Evolutionary conservation across 2,113 vertebrate species (phyloP).

Genomic region (Osmerus eperlanus): DNA sequence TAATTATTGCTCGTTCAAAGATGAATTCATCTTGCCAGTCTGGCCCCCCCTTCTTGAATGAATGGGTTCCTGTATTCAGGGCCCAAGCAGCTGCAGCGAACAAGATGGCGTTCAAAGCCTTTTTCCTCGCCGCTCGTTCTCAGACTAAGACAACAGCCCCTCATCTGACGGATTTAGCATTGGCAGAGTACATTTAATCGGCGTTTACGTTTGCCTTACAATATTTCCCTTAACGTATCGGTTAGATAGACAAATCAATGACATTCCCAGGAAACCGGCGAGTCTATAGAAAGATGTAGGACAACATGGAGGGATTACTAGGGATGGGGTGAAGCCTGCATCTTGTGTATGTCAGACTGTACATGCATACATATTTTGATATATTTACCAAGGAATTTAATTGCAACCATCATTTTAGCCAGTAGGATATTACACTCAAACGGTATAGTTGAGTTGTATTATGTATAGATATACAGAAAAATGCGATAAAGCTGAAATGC

Average conservation of each 20-base stretch:
- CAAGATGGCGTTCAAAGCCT: conserved; percentile 81
- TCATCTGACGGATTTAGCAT: conserved; percentile 46
- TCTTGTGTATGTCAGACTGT: too few relatives aligned
- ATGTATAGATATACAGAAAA: too few relatives aligned
- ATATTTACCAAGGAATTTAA: too few relatives aligned
- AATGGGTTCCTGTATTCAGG: conserved; percentile 76
- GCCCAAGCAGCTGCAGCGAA: conserved; percentile 77
- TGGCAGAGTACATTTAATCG: conserved; percentile 28
- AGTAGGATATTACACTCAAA: too few relatives aligned
- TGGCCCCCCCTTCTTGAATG: conserved; percentile 54
- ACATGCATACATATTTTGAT: too few relatives aligned
- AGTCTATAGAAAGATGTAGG: conserved; percentile 24
- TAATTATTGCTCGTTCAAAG: conserved; percentile 40
- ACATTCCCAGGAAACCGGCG: conserved; percentile 4
- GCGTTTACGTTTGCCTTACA: too few relatives aligned
- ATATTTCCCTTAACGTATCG: too few relatives aligned
- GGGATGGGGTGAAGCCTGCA: conserved; percentile 24
- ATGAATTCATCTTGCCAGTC: conserved; percentile 56
- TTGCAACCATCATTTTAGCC: too few relatives aligned
- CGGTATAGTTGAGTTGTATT: too few relatives aligned
- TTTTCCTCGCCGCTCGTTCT: conserved; percentile 64
- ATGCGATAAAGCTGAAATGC: too few relatives aligned
- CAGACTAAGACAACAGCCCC: conserved; percentile 58
- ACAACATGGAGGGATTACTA: conserved; percentile 48
- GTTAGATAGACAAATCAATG: too few relatives aligned